Base-by-base conservation (phyloP, 2,113 vertebrate species). In the Fulmarus glacialis region DNA sequence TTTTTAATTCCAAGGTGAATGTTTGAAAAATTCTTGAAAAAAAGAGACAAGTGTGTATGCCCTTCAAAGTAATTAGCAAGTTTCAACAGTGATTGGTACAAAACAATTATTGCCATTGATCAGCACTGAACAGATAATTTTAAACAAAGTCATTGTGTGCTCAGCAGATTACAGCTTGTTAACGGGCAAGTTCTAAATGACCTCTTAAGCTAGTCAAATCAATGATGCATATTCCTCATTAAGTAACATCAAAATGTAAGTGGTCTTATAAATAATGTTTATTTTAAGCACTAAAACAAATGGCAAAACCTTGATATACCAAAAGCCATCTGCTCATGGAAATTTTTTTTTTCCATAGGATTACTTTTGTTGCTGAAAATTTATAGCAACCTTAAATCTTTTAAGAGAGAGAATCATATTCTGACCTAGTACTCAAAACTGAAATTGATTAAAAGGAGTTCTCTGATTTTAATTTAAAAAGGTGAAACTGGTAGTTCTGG, bases 61-160 rank as follows among this genome's bases (percentile, higher is more conserved):
- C 99, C 99, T 99, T 99, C 99, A 99, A 98, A 98, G 98, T 99
- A 99, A 99, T 99, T 99, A 99, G 98, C 95, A 99, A 98, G 98
- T 99, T 99, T 99, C 98, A 99, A 98, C 98, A 99, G 98, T 98
- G 98, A 98, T 98, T 99, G 98, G 98, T 99, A 98, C 98, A 99
- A 99, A 99, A 99, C 98, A 99, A 99, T 99, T 99, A 99, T 99
- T 99, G 99, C 98, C 99, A 99, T 99, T 99, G 99, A 99, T 99
- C 99, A 99, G 98, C 97, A 98, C 98, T 98, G 98, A 99, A 99
- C 98, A 99, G 99, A 99, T 99, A 98, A 99, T 99, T 99, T 99
- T 99, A 99, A 99, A 99, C 99, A 99, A 99, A 99, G 99, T 99
- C 99, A 99, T 99, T 99, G 99, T 99, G 95, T 98, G 98, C 98